A percentile compares a stretch with the other conserved stretches of the same genome.
phyloP scores from a whole-genome alignment of 2,113 vertebrate species.

The Scomber japonicus region DNA sequence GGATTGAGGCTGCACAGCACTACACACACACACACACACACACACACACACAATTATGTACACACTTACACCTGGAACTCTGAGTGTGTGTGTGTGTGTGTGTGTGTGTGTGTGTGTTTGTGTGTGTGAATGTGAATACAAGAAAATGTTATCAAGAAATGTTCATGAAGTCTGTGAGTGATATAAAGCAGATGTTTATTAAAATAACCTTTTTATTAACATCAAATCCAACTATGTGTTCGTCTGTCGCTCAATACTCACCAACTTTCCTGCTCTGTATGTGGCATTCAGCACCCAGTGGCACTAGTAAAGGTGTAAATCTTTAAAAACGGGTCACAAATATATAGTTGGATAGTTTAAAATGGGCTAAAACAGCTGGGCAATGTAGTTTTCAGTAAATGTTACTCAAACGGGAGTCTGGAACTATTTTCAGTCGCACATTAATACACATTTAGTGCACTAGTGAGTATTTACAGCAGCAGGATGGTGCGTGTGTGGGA shows the following conservation, averaged over 20 bases:
- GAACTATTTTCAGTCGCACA: not conserved
- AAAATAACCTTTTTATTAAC: not conserved
- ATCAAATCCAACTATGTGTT: not conserved
- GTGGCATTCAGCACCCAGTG: not conserved
- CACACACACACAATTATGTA: conserved; percentile 19
- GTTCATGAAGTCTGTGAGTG: not conserved
- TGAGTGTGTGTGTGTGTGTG: conserved; percentile 11
- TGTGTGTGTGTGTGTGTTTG: conserved; percentile 6
- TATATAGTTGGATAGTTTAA: not conserved
- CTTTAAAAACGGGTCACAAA: no score
- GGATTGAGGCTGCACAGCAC: conserved; percentile 57
- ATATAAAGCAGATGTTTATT: not conserved
- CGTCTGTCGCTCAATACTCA: not conserved
- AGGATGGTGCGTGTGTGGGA: not conserved
- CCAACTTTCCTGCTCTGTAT: not conserved
- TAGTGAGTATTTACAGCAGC: not conserved
- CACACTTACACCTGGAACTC: conserved; percentile 54
- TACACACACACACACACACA: conserved; percentile 39
- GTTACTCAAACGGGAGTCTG: not conserved
- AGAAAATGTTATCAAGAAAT: not conserved
- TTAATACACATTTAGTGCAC: not conserved
- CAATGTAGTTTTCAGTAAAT: not conserved
- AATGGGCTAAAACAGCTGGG: not conserved
- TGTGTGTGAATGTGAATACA: conserved; percentile 3
- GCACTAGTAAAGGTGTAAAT: not conserved